Conservation (phyloP, 2,113 vertebrate genomes). For the Pipa parva region DNA sequence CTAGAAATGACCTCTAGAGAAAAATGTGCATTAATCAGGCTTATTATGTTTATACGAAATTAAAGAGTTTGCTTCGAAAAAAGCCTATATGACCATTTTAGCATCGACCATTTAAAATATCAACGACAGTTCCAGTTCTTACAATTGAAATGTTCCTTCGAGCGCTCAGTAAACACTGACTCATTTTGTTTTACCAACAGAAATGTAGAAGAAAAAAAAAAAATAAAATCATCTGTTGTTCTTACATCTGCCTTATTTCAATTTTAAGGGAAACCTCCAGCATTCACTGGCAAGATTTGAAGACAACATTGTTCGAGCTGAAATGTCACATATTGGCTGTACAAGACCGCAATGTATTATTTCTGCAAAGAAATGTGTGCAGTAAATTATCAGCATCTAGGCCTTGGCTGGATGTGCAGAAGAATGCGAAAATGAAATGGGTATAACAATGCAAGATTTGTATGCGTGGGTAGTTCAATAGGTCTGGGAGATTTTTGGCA, state of each 20-base stretch:
- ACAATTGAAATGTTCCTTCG: not conserved
- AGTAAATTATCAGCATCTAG: conserved; percentile 18
- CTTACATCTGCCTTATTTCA: conserved; percentile 34
- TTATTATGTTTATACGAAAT: too few species aligned
- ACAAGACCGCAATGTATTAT: not conserved
- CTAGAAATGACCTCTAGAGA: too few species aligned
- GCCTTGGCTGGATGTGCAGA: conserved; percentile 9
- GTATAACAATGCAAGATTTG: conserved; percentile 28
- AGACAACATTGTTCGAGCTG: conserved; percentile 29
- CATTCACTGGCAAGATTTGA: conserved; percentile 26
- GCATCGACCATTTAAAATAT: too few species aligned
- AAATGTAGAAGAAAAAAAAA: not conserved
- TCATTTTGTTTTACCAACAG: conserved; percentile 13
- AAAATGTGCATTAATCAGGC: too few species aligned
- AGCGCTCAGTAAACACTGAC: conserved; percentile 5
- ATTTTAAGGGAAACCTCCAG: conserved; percentile 10
- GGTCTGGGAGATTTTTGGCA: conserved; percentile 27
- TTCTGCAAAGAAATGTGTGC: not conserved
- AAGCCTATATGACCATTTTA: too few species aligned
- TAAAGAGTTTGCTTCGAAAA: too few species aligned
- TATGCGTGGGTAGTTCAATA: conserved; percentile 34
- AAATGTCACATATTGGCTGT: conserved; percentile 35
- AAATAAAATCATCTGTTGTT: not conserved
- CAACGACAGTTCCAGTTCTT: not conserved
- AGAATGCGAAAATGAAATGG: not conserved